Evolutionary conservation across 1,140 invertebrate genomes (phyloP), one percentile per base, ranked within the genome.

Genomic region (Adelges cooleyi): DNA sequence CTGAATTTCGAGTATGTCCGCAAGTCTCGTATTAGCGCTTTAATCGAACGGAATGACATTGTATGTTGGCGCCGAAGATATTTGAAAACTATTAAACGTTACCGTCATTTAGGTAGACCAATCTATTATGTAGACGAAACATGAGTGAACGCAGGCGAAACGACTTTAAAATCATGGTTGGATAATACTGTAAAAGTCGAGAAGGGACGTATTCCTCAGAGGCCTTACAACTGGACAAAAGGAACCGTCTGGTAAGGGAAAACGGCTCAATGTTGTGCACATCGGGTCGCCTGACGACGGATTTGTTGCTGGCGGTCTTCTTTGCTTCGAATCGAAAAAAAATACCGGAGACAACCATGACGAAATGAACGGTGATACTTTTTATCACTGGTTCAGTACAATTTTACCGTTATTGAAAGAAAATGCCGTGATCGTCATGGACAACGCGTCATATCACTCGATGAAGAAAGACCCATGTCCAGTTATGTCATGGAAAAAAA

Each of bases 281-380:
- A 52, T 52, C 22, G 50, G 50, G 11, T 20, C 17, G 6, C 6
- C n/a, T 10, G 18, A 52, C n/a, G n/a, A n/a, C 11, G 50, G 50
- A 18, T 52, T 52, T 25, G 18, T 52, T 25, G 50, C 15, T 52
- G 50, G 50, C n/a, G 50, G 50, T 17, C 22, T 52, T 52, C 50
- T 52, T 3, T 17, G n/a, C 25, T 52, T 52, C 25, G 17, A 52
- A 23, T 52, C 17, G 4, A 65, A 65, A 52, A 38, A 38, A 38
- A 38, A 38, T 38, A 62, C 69, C 11, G 67, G 27, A 25, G 65
- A 70, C 36, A 68, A 69, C 40, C 69, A 70, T 44, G 66, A 65
- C 10, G 65, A 70, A 48, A 70, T 70, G 67, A 67, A 69, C 50
- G 59, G 46, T 33, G 13, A 38, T 38, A 38, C 36, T 38, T 38